phyloP scores from a whole-genome alignment of 1,140 invertebrate genomes.

The Musca vetustissima region DNA sequence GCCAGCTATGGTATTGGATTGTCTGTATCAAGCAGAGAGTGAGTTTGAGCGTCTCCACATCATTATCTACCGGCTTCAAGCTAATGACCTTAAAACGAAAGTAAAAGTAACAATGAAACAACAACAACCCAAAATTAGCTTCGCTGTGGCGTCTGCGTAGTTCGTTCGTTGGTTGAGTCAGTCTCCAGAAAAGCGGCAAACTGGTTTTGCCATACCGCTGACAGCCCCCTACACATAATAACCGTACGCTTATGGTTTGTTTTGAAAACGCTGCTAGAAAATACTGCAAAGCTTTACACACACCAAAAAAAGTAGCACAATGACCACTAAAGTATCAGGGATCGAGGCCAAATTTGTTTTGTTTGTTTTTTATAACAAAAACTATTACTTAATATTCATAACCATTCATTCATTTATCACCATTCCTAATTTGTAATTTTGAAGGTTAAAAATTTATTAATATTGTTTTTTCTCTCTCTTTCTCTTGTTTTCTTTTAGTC shows the following conservation, averaged over 20 bases:
- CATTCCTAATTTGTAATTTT: background rate
- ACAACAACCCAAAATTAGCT: too few relatives aligned
- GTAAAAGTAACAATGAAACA: conserved; percentile 31
- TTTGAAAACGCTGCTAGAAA: conserved; percentile 21
- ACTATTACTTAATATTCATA: conserved; percentile 11
- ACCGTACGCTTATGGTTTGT: conserved; percentile 13
- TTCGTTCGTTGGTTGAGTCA: conserved; percentile 7
- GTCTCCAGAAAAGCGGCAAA: background rate
- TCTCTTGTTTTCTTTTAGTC: conserved; percentile 26
- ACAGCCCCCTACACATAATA: background rate
- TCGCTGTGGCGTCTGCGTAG: background rate
- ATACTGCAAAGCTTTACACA: background rate
- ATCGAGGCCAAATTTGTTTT: conserved; percentile 12
- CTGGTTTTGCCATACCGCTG: background rate
- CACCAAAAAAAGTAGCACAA: conserved; percentile 26
- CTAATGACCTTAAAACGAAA: conserved; percentile 33
- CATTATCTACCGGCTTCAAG: conserved; percentile 15
- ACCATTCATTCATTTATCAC: conserved; percentile 18
- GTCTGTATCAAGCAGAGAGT: too few relatives aligned
- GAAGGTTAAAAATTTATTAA: conserved; percentile 13
- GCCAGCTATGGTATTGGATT: too few relatives aligned
- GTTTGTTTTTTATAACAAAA: conserved; percentile 13
- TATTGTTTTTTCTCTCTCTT: conserved; percentile 21
- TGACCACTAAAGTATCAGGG: conserved; percentile 22
- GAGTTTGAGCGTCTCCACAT: too few relatives aligned